Evolutionary conservation across 2,797 vertebrate genomes (phyloP).

Genomic region (Malacoctenus gilli): DNA sequence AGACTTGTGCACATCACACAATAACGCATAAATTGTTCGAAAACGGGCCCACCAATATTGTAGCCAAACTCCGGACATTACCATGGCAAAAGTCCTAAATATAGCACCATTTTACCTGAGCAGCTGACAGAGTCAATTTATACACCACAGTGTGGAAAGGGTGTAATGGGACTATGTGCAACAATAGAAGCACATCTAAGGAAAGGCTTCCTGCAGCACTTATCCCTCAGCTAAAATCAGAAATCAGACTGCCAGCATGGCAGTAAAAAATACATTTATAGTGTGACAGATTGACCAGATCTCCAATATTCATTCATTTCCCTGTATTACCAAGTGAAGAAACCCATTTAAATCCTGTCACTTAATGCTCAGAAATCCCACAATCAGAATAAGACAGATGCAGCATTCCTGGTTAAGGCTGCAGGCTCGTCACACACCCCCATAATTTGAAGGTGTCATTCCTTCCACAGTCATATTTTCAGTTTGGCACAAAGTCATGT

Average conservation of each 20-base stretch:
- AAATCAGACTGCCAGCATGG: constrained; percentile 14
- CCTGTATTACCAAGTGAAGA: constrained; percentile 13
- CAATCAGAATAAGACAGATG: constrained; percentile 42
- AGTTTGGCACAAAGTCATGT: constrained; percentile 53
- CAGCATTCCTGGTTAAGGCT: constrained; percentile 37
- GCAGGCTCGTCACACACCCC: constrained; percentile 35
- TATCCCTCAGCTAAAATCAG: constrained; percentile 27
- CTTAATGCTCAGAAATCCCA: constrained; percentile 30
- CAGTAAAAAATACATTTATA: constrained; percentile 4
- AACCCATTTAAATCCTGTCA: constrained; percentile 30
- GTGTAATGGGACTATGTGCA: constrained; percentile 17
- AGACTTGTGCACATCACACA: background rate
- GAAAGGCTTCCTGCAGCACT: constrained; percentile 13
- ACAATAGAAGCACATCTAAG: constrained; percentile 31
- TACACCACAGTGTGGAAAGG: too few species aligned
- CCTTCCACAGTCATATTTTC: constrained; percentile 36
- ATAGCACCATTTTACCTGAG: constrained; percentile 18
- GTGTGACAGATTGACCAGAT: constrained; percentile 23
- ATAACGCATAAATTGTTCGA: too few species aligned
- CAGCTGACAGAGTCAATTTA: too few species aligned
- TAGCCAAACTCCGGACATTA: constrained; percentile 16
- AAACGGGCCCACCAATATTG: constrained; percentile 1
- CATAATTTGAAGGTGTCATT: constrained; percentile 52
- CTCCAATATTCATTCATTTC: constrained; percentile 23
- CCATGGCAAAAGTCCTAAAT: constrained; percentile 12